A percentile compares a stretch with the other conserved stretches of the same genome.
Conservation (phyloP, 2,888 invertebrate genomes). For the Drosophila recens region DNA sequence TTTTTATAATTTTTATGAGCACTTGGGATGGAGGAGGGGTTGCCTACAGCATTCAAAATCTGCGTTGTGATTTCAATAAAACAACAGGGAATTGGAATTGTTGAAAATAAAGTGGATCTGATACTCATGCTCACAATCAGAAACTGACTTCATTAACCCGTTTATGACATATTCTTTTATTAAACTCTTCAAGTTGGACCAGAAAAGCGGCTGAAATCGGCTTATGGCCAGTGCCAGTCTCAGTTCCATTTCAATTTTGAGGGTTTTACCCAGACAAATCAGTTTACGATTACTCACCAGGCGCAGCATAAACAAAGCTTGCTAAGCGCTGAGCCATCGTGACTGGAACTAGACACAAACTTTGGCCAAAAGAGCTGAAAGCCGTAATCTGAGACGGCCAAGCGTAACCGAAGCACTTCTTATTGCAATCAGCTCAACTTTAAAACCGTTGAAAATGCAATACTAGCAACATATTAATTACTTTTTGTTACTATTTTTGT, state of each 20-base stretch:
- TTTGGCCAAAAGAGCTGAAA: slow-evolving; percentile 21
- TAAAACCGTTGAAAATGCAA: slow-evolving; percentile 63
- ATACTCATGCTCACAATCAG: background rate
- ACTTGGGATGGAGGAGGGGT: slow-evolving; percentile 28
- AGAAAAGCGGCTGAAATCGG: slow-evolving; percentile 9
- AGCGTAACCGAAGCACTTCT: slow-evolving; percentile 41
- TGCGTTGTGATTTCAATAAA: slow-evolving; percentile 57
- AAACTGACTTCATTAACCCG: slow-evolving; percentile 4
- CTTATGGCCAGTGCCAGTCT: slow-evolving; percentile 9
- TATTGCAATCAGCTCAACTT: slow-evolving; percentile 60
- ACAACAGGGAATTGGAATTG: slow-evolving; percentile 1
- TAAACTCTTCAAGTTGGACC: slow-evolving; percentile 12
- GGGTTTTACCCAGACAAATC: slow-evolving; percentile 37
- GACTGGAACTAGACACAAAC: slow-evolving; percentile 36
- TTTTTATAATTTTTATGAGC: slow-evolving; percentile 29
- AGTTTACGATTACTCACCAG: slow-evolving; percentile 66
- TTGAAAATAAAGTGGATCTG: slow-evolving; percentile 6
- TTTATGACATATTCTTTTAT: background rate
- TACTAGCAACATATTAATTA: slow-evolving; percentile 49
- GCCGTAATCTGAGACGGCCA: slow-evolving; percentile 42
- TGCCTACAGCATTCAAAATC: slow-evolving; percentile 1
- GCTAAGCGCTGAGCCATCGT: slow-evolving; percentile 55
- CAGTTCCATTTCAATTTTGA: background rate
- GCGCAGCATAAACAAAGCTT: slow-evolving; percentile 48
- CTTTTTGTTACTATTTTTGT: slow-evolving; percentile 23